phyloP scores from a whole-genome alignment of 2,797 vertebrate genomes.

The Centropyge bicolor region DNA sequence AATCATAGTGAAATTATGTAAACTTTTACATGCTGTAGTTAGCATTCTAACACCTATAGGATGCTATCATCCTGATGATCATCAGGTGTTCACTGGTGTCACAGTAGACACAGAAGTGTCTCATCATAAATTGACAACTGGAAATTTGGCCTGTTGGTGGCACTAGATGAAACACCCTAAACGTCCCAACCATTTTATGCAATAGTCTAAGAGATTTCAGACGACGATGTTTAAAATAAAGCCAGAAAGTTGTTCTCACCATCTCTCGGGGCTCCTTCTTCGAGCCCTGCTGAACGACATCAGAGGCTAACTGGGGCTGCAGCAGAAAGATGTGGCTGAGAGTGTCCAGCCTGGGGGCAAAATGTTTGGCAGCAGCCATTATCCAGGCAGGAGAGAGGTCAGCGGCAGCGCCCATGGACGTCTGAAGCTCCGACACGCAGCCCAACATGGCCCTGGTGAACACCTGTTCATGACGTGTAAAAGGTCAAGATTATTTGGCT shows the following conservation, averaged over 20 bases:
- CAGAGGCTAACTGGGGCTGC: slow-evolving; percentile 59
- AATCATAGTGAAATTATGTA: not conserved
- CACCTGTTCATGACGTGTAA: slow-evolving; percentile 57
- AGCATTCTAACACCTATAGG: not conserved
- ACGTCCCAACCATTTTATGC: not conserved
- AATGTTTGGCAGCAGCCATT: slow-evolving; percentile 71
- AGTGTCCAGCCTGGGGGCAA: slow-evolving; percentile 71
- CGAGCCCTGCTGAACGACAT: slow-evolving; percentile 24
- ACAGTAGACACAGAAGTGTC: too few relatives aligned
- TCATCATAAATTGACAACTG: not conserved
- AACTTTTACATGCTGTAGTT: not conserved
- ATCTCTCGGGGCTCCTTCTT: slow-evolving; percentile 59
- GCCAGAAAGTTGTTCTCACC: slow-evolving; percentile 56
- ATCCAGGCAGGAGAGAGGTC: slow-evolving; percentile 83
- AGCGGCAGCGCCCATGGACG: slow-evolving; percentile 11
- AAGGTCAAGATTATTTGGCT: not conserved
- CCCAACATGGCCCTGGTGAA: slow-evolving; percentile 67
- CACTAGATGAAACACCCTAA: not conserved
- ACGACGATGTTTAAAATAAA: not conserved
- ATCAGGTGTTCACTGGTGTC: too few relatives aligned
- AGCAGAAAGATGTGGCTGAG: slow-evolving; percentile 78
- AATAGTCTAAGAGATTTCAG: not conserved
- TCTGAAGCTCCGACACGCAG: slow-evolving; percentile 79
- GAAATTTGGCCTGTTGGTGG: not conserved
- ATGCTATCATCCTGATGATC: not conserved